These are phyloP conservation scores for Leptarthrus brevirostris DNA, from an alignment of 2,888 invertebrate species.

Conservation along the genomic window DNA sequence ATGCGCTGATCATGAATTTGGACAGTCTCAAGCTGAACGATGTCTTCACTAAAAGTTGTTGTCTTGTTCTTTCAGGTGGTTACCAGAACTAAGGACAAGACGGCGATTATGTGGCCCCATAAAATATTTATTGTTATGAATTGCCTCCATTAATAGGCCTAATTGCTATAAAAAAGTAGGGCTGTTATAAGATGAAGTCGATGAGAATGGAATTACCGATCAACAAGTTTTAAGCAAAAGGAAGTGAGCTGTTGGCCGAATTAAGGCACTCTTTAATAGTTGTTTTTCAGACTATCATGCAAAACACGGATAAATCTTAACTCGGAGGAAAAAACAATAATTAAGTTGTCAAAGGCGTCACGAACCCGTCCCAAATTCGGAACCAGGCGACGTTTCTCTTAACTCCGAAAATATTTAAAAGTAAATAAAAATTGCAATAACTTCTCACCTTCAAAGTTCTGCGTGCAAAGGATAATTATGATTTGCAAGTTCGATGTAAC, in stretches of 20 bases:
- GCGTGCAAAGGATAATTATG: slow-evolving; percentile 35
- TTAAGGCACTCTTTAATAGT: too few species aligned
- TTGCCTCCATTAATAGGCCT: too few species aligned
- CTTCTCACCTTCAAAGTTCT: slow-evolving; percentile 38
- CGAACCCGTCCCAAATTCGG: slow-evolving; percentile 7
- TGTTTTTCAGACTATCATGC: neutral
- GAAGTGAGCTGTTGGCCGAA: neutral
- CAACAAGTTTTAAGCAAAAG: neutral
- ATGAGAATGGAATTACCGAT: neutral
- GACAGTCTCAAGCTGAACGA: too few species aligned
- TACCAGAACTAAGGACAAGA: too few species aligned
- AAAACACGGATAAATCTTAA: neutral
- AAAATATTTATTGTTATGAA: too few species aligned
- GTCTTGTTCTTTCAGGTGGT: too few species aligned
- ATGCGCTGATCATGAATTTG: slow-evolving; percentile 32
- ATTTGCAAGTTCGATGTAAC: neutral
- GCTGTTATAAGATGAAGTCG: too few species aligned
- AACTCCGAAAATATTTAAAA: slow-evolving; percentile 3
- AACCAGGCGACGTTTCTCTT: neutral
- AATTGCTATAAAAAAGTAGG: too few species aligned
- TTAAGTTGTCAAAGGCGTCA: slow-evolving; percentile 42
- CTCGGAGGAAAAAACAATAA: slow-evolving; percentile 20
- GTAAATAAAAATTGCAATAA: slow-evolving; percentile 39
- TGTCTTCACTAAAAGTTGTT: too few species aligned
- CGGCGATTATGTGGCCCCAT: too few species aligned